Evolutionary conservation across 2,113 vertebrate genomes (phyloP).

Genomic region (Dascyllus trimaculatus): DNA sequence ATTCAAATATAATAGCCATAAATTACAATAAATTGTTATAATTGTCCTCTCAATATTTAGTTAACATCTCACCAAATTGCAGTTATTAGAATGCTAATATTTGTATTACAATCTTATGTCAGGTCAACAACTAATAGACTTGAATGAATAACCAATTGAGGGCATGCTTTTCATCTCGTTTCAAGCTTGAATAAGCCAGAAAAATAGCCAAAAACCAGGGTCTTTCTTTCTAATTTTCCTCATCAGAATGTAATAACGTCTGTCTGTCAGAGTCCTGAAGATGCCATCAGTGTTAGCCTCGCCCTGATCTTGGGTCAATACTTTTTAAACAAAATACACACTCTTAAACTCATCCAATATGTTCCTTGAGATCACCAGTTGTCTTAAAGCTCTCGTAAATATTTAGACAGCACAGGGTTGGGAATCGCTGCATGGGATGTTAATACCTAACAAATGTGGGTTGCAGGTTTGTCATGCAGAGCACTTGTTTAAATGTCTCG

Average conservation of each 20-base stretch:
- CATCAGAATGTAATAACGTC: conserved; percentile 46
- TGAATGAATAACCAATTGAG: background rate
- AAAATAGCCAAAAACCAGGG: conserved; percentile 13
- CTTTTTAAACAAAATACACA: conserved; percentile 73
- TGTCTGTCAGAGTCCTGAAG: conserved; percentile 45
- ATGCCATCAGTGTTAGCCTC: conserved; percentile 49
- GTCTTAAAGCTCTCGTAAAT: conserved; percentile 78
- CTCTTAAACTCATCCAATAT: conserved; percentile 70
- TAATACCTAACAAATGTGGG: conserved; percentile 84
- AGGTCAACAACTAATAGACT: background rate
- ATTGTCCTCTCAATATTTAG: background rate
- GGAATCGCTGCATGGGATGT: conserved; percentile 48
- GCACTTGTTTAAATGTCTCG: conserved; percentile 70
- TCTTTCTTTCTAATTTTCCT: conserved; percentile 3
- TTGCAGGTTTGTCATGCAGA: conserved; percentile 57
- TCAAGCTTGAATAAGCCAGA: background rate
- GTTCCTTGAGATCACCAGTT: conserved; percentile 72
- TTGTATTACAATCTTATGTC: background rate
- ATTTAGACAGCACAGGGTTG: conserved; percentile 75
- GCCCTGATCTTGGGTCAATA: conserved; percentile 53
- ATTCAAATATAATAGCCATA: too few species aligned
- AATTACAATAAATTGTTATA: too few species aligned
- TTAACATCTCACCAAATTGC: background rate
- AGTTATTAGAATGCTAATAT: background rate
- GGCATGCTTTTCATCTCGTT: conserved; percentile 1